Percentiles rank a stretch among this genome's conserved stretches.
phyloP scores from a whole-genome alignment of 2,113 vertebrate genomes.

The Cyprinodon brontotheroides region DNA sequence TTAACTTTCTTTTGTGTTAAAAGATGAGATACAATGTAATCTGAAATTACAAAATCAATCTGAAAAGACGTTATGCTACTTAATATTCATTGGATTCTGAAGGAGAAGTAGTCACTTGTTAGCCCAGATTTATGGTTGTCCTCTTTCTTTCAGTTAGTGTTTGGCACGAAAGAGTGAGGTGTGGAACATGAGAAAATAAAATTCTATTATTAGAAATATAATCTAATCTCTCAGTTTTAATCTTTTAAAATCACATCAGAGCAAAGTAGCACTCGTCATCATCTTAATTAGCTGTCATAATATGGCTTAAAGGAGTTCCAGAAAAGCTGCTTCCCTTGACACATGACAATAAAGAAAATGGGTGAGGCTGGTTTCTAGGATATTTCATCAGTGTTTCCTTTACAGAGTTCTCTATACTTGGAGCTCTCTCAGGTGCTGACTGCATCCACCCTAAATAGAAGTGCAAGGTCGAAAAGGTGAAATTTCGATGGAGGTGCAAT shows the following conservation, averaged over 20 bases:
- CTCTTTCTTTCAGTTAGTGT: constrained; percentile 17
- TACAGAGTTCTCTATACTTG: constrained; percentile 58
- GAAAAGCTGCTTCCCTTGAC: constrained; percentile 68
- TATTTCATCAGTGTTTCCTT: constrained; percentile 56
- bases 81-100: background rate
- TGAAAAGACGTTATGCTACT: background rate
- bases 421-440: constrained; percentile 33
- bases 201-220: constrained; percentile 67
- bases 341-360: constrained; percentile 41
- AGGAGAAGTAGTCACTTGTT: background rate
- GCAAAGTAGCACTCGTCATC: constrained; percentile 74
- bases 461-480: constrained; percentile 57
- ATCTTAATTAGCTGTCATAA: constrained; percentile 79
- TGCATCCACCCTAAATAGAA: constrained; percentile 51
- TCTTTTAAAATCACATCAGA: constrained; percentile 64
- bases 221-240: constrained; percentile 65
- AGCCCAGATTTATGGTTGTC: constrained; percentile 14
- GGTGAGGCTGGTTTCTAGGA: constrained; percentile 58
- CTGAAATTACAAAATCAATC: no score
- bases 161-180: constrained; percentile 25
- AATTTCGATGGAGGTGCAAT: constrained; percentile 43
- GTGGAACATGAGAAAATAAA: constrained; percentile 43
- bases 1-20: background rate
- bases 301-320: constrained; percentile 71
- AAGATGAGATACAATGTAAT: background rate